A percentile compares a stretch with the other conserved stretches of the same genome.
phyloP scores from a whole-genome alignment of 2,113 vertebrate species.

The Ifrita kowaldi region DNA sequence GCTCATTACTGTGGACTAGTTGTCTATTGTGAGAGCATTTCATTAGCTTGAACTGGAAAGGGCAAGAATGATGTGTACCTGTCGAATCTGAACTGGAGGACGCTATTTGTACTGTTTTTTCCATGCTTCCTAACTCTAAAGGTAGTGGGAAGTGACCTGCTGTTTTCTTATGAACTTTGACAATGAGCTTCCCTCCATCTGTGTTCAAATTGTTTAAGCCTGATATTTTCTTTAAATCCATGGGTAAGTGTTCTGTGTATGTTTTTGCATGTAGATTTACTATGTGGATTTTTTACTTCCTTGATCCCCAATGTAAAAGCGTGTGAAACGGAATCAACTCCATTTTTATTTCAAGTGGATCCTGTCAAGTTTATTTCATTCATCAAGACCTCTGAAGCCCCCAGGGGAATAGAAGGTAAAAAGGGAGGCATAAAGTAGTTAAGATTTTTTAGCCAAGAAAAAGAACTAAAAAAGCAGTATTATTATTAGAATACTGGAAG shows the following conservation, averaged over 20 bases:
- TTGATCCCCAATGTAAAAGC: not conserved
- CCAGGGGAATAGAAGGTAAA: not conserved
- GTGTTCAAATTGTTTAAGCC: not conserved
- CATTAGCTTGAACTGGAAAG: not conserved
- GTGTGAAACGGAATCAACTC: not conserved
- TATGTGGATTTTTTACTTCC: not conserved
- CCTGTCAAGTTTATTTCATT: not conserved
- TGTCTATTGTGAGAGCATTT: not conserved
- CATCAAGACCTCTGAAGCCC: not conserved
- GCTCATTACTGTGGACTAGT: not conserved
- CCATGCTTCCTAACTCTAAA: not conserved
- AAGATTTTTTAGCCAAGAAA: not conserved
- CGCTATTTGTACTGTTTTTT: not conserved
- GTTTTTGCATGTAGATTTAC: not conserved
- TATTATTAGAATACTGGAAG: not conserved
- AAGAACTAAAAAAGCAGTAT: not conserved
- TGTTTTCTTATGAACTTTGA: not conserved
- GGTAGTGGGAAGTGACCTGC: not conserved
- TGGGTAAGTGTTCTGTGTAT: not conserved
- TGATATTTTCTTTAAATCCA: not conserved
- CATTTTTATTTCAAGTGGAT: not conserved
- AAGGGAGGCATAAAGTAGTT: not conserved
- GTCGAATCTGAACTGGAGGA: not conserved
- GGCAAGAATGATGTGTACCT: not conserved
- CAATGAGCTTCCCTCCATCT: not conserved